These are phyloP conservation scores for Sciurus carolinensis DNA, from an alignment of 2,797 vertebrate genomes.

Conservation along the genomic window DNA sequence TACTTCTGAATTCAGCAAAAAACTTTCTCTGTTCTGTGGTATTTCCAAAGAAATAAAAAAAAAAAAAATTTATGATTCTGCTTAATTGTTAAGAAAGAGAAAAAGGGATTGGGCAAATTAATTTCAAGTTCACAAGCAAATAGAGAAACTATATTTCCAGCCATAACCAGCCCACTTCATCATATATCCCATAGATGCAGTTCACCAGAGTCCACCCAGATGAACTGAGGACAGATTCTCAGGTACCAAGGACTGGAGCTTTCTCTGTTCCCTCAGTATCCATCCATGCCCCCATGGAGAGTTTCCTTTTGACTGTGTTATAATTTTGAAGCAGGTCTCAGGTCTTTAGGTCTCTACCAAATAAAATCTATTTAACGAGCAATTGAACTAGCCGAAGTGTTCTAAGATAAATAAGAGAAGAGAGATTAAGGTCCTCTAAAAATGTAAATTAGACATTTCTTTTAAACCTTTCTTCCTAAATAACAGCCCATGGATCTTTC, in stretches of 20 bases:
- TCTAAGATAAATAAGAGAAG: not conserved
- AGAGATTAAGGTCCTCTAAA: not conserved
- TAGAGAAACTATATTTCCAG: not conserved
- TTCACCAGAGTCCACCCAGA: not conserved
- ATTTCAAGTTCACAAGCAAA: slow-evolving; percentile 21
- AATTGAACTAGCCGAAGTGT: not conserved
- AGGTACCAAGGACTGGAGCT: not conserved
- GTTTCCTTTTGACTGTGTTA: not conserved
- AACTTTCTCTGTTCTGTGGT: not conserved
- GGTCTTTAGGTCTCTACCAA: not conserved
- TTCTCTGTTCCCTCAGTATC: not conserved
- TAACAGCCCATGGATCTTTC: not conserved
- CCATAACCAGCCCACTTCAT: not conserved
- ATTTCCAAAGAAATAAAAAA: not conserved
- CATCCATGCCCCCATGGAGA: accelerated
- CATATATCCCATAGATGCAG: not conserved
- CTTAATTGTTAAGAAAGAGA: not conserved
- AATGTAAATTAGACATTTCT: slow-evolving; percentile 35
- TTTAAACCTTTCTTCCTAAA: slow-evolving; percentile 1
- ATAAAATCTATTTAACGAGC: not conserved
- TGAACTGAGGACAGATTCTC: not conserved
- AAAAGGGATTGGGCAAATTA: not conserved
- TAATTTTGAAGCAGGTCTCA: not conserved
- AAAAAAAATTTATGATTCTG: not conserved
- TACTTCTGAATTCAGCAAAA: not conserved